These are phyloP conservation scores for Dendrolimus kikuchii DNA, from an alignment of 1,140 invertebrate genomes.

Conservation along the genomic window DNA sequence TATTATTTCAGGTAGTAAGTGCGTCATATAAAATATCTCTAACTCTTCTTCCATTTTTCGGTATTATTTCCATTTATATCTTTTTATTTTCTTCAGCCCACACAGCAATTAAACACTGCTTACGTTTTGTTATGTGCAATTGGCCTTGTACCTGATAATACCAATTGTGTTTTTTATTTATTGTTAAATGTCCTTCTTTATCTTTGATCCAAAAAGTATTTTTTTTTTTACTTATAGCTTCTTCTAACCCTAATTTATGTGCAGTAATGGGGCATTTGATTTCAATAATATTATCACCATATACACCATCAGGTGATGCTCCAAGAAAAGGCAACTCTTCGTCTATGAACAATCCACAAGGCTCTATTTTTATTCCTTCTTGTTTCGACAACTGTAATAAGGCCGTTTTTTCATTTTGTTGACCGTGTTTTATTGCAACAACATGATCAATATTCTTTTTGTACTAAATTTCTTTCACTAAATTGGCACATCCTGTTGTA, in stretches of 20 bases:
- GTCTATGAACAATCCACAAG: constrained; percentile 52
- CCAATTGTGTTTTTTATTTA: constrained; percentile 7
- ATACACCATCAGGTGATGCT: constrained; percentile 54
- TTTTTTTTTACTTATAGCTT: constrained; percentile 9
- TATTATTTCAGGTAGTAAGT: constrained; percentile 9
- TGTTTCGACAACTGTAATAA: constrained; percentile 21
- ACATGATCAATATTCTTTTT: constrained; percentile 14
- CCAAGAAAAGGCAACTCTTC: constrained; percentile 34
- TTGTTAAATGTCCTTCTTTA: neutral
- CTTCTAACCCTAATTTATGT: constrained; percentile 2
- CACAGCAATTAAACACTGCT: constrained; percentile 6
- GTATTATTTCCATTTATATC: constrained; percentile 3
- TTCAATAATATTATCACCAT: constrained; percentile 21
- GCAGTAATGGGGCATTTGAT: constrained; percentile 10
- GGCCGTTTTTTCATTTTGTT: constrained; percentile 34
- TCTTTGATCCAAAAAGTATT: constrained; percentile 2
- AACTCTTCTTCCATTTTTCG: constrained; percentile 9
- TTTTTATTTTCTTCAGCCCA: constrained; percentile 1
- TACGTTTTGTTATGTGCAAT: constrained; percentile 4
- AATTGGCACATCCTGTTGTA: constrained; percentile 9
- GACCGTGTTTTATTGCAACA: constrained; percentile 27
- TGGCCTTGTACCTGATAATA: constrained; percentile 10
- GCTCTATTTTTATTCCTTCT: constrained; percentile 20
- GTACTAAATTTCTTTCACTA: constrained; percentile 27
- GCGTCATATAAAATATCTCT: constrained; percentile 5